Evolutionary conservation across 2,888 invertebrate species (phyloP).

Genomic region (Noctua janthina): DNA sequence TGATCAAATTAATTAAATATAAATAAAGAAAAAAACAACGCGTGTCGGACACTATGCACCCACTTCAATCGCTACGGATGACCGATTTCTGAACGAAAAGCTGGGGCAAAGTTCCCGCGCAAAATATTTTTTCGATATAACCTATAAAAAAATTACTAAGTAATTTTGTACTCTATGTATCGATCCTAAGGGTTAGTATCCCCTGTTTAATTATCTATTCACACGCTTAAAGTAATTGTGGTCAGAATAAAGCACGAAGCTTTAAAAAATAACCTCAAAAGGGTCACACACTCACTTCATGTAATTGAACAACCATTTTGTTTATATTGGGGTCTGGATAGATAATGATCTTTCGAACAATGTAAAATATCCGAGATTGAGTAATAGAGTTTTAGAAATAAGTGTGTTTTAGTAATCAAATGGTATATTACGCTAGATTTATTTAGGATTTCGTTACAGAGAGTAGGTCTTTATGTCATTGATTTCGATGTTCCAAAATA

Average conservation of each 20-base stretch:
- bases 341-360: slow-evolving; percentile 61
- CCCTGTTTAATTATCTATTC: slow-evolving; percentile 55
- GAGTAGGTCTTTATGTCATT: not conserved
- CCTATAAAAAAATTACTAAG: slow-evolving; percentile 19
- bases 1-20: slow-evolving; percentile 86
- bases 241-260: slow-evolving; percentile 63
- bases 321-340: slow-evolving; percentile 60
- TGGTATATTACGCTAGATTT: not conserved
- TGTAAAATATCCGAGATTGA: slow-evolving; percentile 49
- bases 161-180: slow-evolving; percentile 20
- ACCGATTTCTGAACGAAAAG: slow-evolving; percentile 78
- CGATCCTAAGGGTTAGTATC: slow-evolving; percentile 26
- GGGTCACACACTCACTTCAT: slow-evolving; percentile 82
- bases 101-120: slow-evolving; percentile 77
- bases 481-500: not conserved
- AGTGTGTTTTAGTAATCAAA: slow-evolving; percentile 15
- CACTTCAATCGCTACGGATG: slow-evolving; percentile 81
- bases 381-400: slow-evolving; percentile 30
- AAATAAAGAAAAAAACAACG: slow-evolving; percentile 80
- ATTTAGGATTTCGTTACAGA: no score
- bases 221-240: slow-evolving; percentile 65
- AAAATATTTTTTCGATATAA: slow-evolving; percentile 69
- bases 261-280: slow-evolving; percentile 76
- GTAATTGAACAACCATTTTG: slow-evolving; percentile 78
- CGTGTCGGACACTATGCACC: slow-evolving; percentile 82